Evolutionary conservation across 2,888 invertebrate species (phyloP).

Genomic region (Pegoplata infirma): DNA sequence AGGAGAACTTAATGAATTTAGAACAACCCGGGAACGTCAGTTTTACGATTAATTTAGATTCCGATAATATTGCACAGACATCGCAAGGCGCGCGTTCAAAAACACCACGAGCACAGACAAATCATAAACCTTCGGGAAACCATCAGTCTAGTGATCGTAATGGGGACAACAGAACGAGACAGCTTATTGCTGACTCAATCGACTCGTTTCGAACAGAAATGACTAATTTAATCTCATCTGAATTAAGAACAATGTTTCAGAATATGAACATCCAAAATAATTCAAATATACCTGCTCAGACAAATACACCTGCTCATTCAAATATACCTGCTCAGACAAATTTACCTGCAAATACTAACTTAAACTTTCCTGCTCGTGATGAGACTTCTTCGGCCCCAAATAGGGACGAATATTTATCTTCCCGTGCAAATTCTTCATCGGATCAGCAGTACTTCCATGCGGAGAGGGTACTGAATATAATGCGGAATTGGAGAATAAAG

Average conservation of each 20-base stretch:
- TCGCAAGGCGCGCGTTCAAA: not conserved
- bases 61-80: not conserved
- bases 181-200: not conserved
- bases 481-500: conserved; percentile 28
- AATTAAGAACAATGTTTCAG: not conserved
- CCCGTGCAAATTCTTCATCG: no score
- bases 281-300: not conserved
- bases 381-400: not conserved
- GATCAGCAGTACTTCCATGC: no score
- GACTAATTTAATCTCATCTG: not conserved
- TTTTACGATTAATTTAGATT: not conserved
- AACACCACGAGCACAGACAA: not conserved
- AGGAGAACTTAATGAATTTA: not conserved
- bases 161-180: not conserved
- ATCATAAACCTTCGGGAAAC: no score
- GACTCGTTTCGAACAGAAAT: not conserved
- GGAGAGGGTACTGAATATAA: conserved; percentile 26
- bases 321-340: no score
- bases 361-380: not conserved
- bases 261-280: not conserved
- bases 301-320: not conserved
- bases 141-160: not conserved
- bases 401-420: no score
- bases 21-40: not conserved
- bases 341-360: no score